Evolutionary conservation across 2,113 vertebrate species (phyloP), one percentile per base, ranked within the genome.

Genomic region (Pluvialis apricaria): DNA sequence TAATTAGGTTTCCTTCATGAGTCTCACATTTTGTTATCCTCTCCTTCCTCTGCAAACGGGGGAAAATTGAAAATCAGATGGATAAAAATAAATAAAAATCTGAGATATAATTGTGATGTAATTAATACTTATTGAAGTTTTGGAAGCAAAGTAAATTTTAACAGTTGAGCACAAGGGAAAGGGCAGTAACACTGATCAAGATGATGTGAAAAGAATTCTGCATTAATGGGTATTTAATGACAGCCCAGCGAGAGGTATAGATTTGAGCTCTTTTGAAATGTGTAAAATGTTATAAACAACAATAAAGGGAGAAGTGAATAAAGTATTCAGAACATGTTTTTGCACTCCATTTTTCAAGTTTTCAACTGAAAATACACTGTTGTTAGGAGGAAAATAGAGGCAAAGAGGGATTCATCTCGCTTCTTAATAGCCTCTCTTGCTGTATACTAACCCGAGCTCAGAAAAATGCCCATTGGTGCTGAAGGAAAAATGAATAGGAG

Each of bases 291-390:
- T 88, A 70, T 45, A 58, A 95, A 80, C 57, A 92, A 20, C 70
- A 69, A 18, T 62, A 69, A 80, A 84, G 28, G 24, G 55, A 80
- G 45, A 94, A 85, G 26, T 47, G 65, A 87, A 92, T 75, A 60
- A 82, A 82, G 57, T 78, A 93, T 96, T 95, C 91, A 85, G 65
- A 87, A 73, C 57, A 38, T 92, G 78, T 54, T 87, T 95, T 92
- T 1, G 6, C 75, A 58, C 49, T 94, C 62, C 8, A 38, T 91
- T 97, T 96, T 96, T 92, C 60, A 87, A 52, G 70, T 92, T 91
- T 91, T 61, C 40, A 69, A 6, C 36, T 79, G 61, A 87, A 91
- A 96, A 72, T 18, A 28, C 16, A 3, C 61, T 79, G 26, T n/a
- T 81, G 17, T 92, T 85, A 68, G 45, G 61, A 82, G 64, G 49